A percentile compares a stretch with the other conserved stretches of the same genome.
These are phyloP conservation scores for Drosophila austrosaltans DNA, from an alignment of 2,888 invertebrate species.

Conservation along the genomic window DNA sequence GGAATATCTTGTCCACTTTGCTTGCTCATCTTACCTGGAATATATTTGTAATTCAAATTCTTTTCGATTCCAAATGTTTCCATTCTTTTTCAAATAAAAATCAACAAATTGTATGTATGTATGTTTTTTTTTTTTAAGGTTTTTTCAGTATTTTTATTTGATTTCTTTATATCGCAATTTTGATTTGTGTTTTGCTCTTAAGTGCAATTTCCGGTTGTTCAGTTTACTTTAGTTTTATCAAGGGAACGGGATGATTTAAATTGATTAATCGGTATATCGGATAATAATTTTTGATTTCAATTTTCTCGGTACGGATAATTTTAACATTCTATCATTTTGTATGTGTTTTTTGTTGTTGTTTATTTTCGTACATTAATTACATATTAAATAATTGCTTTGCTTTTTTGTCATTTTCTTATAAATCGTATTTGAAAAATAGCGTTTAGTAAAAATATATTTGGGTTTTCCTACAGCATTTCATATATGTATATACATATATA, in stretches of 20 bases:
- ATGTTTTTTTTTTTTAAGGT: slow-evolving; percentile 46
- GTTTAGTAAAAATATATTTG: slow-evolving; percentile 78
- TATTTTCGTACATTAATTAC: slow-evolving; percentile 65
- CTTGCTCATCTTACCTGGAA: slow-evolving; percentile 40
- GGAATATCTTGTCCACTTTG: slow-evolving; percentile 2
- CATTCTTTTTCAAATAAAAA: slow-evolving; percentile 6
- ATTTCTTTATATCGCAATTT: slow-evolving; percentile 62
- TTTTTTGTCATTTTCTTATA: slow-evolving; percentile 64
- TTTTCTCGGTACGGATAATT: slow-evolving; percentile 26
- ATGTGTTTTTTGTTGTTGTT: slow-evolving; percentile 19
- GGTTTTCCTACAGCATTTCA: slow-evolving; percentile 72
- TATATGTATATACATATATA: slow-evolving; percentile 44
- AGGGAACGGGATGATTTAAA: slow-evolving; percentile 8
- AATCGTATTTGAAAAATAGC: slow-evolving; percentile 77
- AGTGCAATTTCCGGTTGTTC: slow-evolving; percentile 52
- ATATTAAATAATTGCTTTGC: slow-evolving; percentile 76
- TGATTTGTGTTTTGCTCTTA: slow-evolving; percentile 48
- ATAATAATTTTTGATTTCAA: slow-evolving; percentile 22
- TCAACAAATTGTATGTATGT: slow-evolving; percentile 13
- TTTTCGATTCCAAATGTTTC: slow-evolving; percentile 21
- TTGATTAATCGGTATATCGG: slow-evolving; percentile 25
- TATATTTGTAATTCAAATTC: slow-evolving; percentile 41
- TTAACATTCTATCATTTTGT: slow-evolving; percentile 23
- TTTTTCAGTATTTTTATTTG: slow-evolving; percentile 60
- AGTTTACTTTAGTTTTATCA: slow-evolving; percentile 8